Conservation (phyloP, 2,113 vertebrate species). For the Sapayoa aenigma region DNA sequence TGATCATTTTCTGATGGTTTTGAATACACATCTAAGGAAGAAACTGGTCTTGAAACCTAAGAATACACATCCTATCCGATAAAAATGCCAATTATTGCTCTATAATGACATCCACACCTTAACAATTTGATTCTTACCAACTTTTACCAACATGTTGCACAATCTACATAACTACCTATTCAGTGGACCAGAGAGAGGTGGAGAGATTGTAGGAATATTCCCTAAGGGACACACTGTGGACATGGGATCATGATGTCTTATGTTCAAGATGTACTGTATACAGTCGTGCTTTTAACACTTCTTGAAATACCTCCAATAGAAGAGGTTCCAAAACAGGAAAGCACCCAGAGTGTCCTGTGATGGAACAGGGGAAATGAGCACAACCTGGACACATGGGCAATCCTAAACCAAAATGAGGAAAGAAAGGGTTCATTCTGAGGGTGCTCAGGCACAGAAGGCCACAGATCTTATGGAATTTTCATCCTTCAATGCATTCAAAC, state of each 20-base stretch:
- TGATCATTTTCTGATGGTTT: neutral
- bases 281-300: neutral
- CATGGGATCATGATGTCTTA: neutral
- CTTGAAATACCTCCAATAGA: neutral
- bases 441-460: neutral
- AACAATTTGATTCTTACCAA: neutral
- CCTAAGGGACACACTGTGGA: neutral
- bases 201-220: neutral
- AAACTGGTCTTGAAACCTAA: neutral
- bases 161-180: neutral
- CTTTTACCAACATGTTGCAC: neutral
- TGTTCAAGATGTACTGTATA: neutral
- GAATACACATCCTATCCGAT: neutral
- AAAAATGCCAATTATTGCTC: neutral
- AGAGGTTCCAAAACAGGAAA: neutral
- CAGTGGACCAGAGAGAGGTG: neutral
- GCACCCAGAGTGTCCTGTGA: fast-evolving
- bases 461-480: neutral
- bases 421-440: neutral
- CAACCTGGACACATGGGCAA: neutral
- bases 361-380: neutral
- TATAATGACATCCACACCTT: neutral
- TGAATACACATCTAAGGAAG: neutral
- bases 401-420: neutral
- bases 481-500: neutral